phyloP scores from a whole-genome alignment of 2,113 vertebrate genomes.

The Chaetura pelagica region DNA sequence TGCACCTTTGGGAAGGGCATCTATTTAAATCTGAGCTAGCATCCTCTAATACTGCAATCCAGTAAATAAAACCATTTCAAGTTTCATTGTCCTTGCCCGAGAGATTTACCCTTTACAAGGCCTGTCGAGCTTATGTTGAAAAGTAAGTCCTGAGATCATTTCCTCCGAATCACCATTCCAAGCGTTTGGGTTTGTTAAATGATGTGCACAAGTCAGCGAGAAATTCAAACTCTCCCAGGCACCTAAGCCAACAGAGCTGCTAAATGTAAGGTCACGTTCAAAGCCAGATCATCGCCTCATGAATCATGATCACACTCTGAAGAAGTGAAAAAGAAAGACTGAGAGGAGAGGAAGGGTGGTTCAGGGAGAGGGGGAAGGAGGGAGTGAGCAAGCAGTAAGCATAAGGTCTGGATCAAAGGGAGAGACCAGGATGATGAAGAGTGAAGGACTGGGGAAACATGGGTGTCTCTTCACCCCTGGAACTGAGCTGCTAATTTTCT shows the following conservation, averaged over 20 bases:
- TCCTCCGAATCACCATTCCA: neutral
- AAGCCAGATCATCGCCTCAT: conserved; percentile 13
- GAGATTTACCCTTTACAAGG: neutral
- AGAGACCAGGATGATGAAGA: neutral
- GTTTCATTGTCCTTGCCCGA: neutral
- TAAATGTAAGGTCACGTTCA: conserved; percentile 28
- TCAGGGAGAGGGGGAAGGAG: neutral
- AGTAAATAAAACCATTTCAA: conserved; percentile 28
- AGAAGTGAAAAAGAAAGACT: neutral
- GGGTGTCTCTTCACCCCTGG: neutral
- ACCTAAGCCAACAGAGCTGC: conserved; percentile 10
- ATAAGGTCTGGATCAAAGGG: neutral
- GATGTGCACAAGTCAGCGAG: neutral
- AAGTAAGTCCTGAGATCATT: neutral
- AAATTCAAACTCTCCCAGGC: neutral
- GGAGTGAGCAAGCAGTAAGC: neutral
- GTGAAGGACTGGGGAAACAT: neutral
- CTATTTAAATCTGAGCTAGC: neutral
- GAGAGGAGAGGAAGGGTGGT: neutral
- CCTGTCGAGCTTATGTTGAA: neutral
- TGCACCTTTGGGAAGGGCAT: neutral
- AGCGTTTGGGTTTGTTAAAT: neutral
- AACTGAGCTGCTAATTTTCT: neutral
- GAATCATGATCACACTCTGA: conserved; percentile 15
- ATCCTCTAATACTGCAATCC: neutral